Conservation (phyloP, 2,113 vertebrate genomes). For the Megaptera novaeangliae region DNA sequence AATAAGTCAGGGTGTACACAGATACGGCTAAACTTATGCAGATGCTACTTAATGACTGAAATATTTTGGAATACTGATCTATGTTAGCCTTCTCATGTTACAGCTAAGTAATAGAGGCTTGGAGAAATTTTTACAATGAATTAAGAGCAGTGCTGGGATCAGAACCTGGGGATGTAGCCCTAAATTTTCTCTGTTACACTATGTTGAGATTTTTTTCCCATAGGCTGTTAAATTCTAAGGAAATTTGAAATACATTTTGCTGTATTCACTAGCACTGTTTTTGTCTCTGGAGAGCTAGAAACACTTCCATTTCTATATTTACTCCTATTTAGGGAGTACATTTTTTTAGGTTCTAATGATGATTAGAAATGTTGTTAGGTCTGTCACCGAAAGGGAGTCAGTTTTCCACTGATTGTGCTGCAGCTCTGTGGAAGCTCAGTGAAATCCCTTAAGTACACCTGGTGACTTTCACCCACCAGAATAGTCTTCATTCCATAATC, state of each 20-base stretch:
- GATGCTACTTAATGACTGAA: not conserved
- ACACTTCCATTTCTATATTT: not conserved
- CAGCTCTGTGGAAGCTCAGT: not conserved
- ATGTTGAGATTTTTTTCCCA: not conserved
- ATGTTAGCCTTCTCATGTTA: not conserved
- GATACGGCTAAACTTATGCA: not conserved
- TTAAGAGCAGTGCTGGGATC: not conserved
- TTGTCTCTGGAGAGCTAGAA: not conserved
- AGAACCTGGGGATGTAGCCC: not conserved
- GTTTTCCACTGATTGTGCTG: not conserved
- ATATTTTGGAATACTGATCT: not conserved
- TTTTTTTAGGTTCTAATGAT: not conserved
- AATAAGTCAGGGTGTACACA: not conserved
- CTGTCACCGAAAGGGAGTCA: not conserved
- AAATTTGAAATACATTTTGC: not conserved
- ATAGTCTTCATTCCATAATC: not conserved
- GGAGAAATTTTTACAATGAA: not conserved
- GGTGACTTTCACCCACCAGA: not conserved
- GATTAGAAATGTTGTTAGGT: not conserved
- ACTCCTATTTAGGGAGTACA: not conserved
- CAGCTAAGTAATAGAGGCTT: not conserved
- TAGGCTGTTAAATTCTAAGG: not conserved
- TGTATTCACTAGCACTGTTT: not conserved
- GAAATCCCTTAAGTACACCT: not conserved
- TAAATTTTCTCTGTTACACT: not conserved